Conservation (phyloP, 2,113 vertebrate species). For the Peromyscus leucopus region DNA sequence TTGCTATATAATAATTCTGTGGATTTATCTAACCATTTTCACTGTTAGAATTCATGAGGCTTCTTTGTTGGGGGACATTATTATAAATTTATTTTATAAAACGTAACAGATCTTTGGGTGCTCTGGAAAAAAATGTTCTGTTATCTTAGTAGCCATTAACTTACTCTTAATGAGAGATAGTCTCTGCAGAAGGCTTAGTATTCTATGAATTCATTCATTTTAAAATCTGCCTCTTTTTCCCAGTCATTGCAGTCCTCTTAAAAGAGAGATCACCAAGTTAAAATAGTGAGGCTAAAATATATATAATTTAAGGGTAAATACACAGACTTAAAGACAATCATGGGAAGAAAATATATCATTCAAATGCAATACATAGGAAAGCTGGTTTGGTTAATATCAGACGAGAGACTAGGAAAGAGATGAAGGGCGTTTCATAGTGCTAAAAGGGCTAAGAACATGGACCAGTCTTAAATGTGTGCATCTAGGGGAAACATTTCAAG, state of each 20-base stretch:
- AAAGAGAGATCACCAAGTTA: conserved; percentile 5
- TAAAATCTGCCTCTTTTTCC: neutral
- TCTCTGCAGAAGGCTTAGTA: neutral
- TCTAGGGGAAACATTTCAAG: neutral
- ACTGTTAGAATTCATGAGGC: neutral
- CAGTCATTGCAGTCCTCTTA: neutral
- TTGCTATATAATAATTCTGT: neutral
- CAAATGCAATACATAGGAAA: neutral
- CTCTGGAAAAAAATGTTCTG: neutral
- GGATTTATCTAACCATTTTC: neutral
- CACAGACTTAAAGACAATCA: neutral
- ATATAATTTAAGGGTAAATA: neutral
- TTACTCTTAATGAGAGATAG: neutral
- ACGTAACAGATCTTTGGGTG: neutral
- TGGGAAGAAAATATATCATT: neutral
- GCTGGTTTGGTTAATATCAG: neutral
- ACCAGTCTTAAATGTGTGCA: neutral
- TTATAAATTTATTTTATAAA: neutral
- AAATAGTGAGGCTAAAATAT: neutral
- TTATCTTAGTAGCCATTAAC: neutral
- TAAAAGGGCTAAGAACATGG: neutral
- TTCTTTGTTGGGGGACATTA: neutral
- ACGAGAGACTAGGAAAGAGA: neutral
- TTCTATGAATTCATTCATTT: neutral
- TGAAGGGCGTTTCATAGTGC: too few species aligned